Evolutionary conservation across 2,113 vertebrate genomes (phyloP).

Genomic region (Cyanoramphus novaezelandiae): DNA sequence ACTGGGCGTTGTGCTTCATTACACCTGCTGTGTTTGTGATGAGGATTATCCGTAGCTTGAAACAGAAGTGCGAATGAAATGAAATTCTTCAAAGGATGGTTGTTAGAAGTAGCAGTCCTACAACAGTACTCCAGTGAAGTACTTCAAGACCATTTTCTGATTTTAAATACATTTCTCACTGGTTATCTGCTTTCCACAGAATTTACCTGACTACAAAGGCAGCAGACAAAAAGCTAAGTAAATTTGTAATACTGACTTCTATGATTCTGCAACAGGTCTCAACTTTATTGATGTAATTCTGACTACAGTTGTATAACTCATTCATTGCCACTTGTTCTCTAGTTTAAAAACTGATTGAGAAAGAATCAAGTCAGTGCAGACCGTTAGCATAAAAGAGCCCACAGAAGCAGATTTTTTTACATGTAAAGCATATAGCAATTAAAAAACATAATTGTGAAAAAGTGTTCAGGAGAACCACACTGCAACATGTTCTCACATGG

Average conservation of each 20-base stretch:
- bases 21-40: background rate
- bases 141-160: background rate
- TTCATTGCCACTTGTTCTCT: background rate
- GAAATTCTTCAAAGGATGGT: background rate
- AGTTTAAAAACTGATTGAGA: background rate
- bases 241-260: background rate
- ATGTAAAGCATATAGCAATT: background rate
- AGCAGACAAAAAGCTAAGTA: background rate
- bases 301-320: background rate
- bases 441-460: background rate
- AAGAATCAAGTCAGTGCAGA: background rate
- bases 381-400: accelerated
- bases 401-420: background rate
- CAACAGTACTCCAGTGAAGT: background rate
- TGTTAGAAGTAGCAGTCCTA: background rate
- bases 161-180: background rate
- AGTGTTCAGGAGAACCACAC: background rate
- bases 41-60: background rate
- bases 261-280: background rate
- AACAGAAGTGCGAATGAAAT: background rate
- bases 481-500: background rate
- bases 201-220: background rate
- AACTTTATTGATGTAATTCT: background rate
- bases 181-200: background rate
- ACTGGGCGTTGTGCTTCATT: background rate